phyloP scores from a whole-genome alignment of 2,113 vertebrate species.

The Peucedramus taeniatus region DNA sequence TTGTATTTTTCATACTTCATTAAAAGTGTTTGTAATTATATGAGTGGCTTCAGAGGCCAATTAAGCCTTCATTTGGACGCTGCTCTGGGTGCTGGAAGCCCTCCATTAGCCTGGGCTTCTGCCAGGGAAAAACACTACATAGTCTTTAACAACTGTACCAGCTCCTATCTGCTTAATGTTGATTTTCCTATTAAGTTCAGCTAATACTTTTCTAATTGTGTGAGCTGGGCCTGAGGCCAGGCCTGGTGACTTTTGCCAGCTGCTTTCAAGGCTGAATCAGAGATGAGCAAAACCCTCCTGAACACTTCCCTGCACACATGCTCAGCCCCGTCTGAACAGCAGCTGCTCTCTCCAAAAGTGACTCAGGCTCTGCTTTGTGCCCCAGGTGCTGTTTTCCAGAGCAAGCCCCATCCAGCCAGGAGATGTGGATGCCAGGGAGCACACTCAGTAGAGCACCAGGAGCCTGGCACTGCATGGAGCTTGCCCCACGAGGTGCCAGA shows the following conservation, averaged over 20 bases:
- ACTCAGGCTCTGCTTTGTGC: background rate
- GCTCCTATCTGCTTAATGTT: conserved; percentile 63
- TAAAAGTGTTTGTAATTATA: conserved; percentile 66
- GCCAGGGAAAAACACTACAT: conserved; percentile 46
- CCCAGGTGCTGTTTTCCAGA: background rate
- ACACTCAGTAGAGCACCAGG: background rate
- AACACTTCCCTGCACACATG: background rate
- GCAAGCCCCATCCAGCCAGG: background rate
- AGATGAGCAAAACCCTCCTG: background rate
- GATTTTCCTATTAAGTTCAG: conserved; percentile 60
- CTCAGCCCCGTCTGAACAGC: background rate
- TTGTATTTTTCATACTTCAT: conserved; percentile 62
- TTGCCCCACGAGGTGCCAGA: background rate
- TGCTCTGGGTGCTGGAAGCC: conserved; percentile 26
- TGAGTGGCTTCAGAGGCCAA: conserved; percentile 55
- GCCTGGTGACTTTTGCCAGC: background rate
- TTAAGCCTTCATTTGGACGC: conserved; percentile 66
- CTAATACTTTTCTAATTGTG: conserved; percentile 63
- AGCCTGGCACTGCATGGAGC: background rate
- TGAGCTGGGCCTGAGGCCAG: conserved; percentile 48
- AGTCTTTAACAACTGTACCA: conserved; percentile 43
- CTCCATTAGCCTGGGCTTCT: conserved; percentile 44
- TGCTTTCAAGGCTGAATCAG: background rate
- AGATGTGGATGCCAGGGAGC: background rate
- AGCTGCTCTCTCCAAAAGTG: background rate